Conservation (phyloP, 1,140 invertebrate species). For the Hydropsyche tenuis region DNA sequence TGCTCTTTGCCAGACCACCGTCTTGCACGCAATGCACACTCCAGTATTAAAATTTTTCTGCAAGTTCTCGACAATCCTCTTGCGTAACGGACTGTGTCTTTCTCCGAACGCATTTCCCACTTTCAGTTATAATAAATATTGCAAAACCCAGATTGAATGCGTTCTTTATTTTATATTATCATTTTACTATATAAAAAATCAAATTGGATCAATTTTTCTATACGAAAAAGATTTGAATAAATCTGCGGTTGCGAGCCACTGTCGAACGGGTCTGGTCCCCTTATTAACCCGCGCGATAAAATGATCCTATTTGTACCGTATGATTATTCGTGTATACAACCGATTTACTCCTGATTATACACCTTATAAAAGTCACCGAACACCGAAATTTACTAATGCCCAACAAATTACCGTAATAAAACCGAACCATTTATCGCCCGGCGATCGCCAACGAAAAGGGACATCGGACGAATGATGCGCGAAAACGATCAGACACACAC, state of each 20-base stretch:
- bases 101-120: too few relatives aligned
- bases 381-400: conserved; percentile 22
- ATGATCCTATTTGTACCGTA: conserved; percentile 27
- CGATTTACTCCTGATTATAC: conserved; percentile 23
- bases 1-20: not conserved
- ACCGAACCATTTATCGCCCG: conserved; percentile 14
- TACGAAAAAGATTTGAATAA: too few relatives aligned
- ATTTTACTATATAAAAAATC: too few relatives aligned
- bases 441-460: not conserved
- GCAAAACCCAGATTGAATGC: too few relatives aligned
- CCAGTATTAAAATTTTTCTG: conserved; percentile 1
- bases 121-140: too few relatives aligned
- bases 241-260: not conserved
- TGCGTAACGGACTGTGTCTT: too few relatives aligned
- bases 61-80: not conserved
- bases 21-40: conserved; percentile 14
- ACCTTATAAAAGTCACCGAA: conserved; percentile 27
- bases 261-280: not conserved
- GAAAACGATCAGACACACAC: not conserved
- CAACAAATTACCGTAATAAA: conserved; percentile 22
- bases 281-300: conserved; percentile 22
- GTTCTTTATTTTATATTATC: too few relatives aligned
- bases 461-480: not conserved
- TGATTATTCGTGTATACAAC: conserved; percentile 29
- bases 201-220: too few relatives aligned